phyloP scores from a whole-genome alignment of 2,888 invertebrate species.

The Drosophila fungiperda region DNA sequence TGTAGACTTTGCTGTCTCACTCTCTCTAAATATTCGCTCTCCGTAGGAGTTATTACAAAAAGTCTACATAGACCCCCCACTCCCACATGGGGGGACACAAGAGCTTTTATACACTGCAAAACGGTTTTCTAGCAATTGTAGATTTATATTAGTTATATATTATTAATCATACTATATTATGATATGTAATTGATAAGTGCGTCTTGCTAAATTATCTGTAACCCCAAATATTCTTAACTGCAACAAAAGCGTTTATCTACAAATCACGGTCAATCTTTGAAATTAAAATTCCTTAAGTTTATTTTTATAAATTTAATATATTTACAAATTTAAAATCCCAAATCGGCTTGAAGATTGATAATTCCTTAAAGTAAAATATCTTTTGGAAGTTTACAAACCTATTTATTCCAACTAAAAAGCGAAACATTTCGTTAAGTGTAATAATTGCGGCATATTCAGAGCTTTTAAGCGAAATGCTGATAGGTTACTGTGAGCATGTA shows the following conservation, averaged over 20 bases:
- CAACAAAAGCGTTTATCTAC: rapidly evolving
- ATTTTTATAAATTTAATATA: background rate
- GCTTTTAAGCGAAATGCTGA: conserved; percentile 52
- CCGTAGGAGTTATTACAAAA: conserved; percentile 27
- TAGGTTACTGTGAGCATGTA: conserved; percentile 49
- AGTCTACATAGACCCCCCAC: conserved; percentile 54
- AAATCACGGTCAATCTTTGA: background rate
- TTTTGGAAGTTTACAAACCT: background rate
- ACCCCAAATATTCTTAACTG: too few species aligned
- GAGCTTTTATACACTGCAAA: conserved; percentile 67
- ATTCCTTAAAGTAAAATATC: rapidly evolving
- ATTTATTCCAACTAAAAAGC: background rate
- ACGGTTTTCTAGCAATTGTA: background rate
- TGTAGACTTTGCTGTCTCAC: conserved; percentile 56
- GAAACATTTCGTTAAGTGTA: conserved; percentile 25
- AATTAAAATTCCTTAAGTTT: too few species aligned
- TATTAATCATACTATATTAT: background rate
- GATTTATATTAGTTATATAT: background rate
- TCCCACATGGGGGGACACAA: background rate
- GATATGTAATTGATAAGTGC: background rate
- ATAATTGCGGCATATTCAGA: conserved; percentile 11
- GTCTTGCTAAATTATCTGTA: background rate
- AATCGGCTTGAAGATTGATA: background rate
- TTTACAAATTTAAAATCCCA: background rate
- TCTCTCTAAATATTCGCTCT: conserved; percentile 27